These are phyloP conservation scores for Neodon shergylaensis DNA, from an alignment of 2,113 vertebrate species.

Conservation along the genomic window DNA sequence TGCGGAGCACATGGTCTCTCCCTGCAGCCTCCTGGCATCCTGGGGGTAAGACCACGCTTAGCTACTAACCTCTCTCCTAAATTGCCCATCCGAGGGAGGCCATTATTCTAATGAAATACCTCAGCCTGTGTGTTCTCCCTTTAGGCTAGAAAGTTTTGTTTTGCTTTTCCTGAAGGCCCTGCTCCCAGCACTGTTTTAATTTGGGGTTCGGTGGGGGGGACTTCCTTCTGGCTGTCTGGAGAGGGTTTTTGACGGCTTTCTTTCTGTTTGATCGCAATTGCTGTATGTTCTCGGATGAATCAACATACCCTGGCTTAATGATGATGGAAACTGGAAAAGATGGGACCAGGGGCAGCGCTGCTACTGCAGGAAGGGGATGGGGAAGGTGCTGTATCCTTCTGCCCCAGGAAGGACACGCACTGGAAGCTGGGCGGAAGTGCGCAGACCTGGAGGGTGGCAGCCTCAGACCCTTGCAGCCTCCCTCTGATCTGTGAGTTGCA, in stretches of 20 bases:
- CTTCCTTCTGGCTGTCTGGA: constrained; percentile 7
- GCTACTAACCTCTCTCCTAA: constrained; percentile 55
- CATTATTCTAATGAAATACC: constrained; percentile 78
- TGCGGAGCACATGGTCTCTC: neutral
- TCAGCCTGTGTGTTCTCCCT: constrained; percentile 11
- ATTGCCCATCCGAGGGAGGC: constrained; percentile 60
- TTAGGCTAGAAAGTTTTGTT: constrained; percentile 64
- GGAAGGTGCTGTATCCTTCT: neutral
- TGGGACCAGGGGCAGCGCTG: constrained; percentile 8
- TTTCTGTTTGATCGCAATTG: constrained; percentile 35
- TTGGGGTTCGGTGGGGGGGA: neutral
- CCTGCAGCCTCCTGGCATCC: neutral
- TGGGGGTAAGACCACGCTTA: neutral
- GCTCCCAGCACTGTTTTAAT: constrained; percentile 5
- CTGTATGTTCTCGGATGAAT: neutral
- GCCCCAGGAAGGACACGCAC: neutral
- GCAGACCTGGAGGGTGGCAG: neutral
- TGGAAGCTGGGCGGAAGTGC: neutral
- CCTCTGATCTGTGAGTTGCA: neutral
- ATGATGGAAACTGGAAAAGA: constrained; percentile 62
- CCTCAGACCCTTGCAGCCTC: neutral
- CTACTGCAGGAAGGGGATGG: neutral
- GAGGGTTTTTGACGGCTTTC: constrained; percentile 19
- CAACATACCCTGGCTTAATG: constrained; percentile 16
- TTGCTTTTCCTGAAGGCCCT: neutral